A percentile compares a stretch with the other conserved stretches of the same genome.
These are phyloP conservation scores for Synanthedon andrenaeformis DNA, from an alignment of 2,888 invertebrate species.

Conservation along the genomic window DNA sequence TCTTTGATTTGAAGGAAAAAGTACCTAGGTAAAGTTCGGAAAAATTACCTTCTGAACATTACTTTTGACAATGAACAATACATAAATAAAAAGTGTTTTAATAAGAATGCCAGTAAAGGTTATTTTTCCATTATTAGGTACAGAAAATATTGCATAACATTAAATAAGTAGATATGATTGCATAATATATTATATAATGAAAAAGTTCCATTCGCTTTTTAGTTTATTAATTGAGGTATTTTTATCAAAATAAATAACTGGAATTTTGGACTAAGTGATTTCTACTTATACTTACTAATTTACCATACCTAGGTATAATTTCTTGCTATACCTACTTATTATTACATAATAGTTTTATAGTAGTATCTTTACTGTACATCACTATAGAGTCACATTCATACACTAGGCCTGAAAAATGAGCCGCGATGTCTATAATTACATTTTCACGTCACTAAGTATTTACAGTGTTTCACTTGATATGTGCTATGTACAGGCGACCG, in stretches of 20 bases:
- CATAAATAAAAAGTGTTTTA: too few relatives aligned
- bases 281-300: slow-evolving; percentile 53
- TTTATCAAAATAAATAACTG: slow-evolving; percentile 45
- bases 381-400: slow-evolving; percentile 53
- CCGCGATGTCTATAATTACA: slow-evolving; percentile 38
- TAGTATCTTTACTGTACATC: slow-evolving; percentile 65
- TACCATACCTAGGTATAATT: slow-evolving; percentile 32
- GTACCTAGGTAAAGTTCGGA: too few relatives aligned
- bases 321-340: slow-evolving; percentile 42
- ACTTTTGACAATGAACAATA: too few relatives aligned
- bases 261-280: slow-evolving; percentile 59
- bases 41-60: too few relatives aligned
- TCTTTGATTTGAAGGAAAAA: too few relatives aligned
- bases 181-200: too few relatives aligned
- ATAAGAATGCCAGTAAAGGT: too few relatives aligned
- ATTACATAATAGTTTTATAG: slow-evolving; percentile 38
- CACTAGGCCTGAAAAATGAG: slow-evolving; percentile 28
- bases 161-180: too few relatives aligned
- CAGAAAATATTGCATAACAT: too few relatives aligned
- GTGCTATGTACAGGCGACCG: slow-evolving; percentile 48
- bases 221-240: background rate
- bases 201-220: background rate
- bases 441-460: slow-evolving; percentile 26
- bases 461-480: slow-evolving; percentile 51
- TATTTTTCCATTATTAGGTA: too few relatives aligned